Conservation (phyloP, 2,888 invertebrate genomes). For the Phyto melanocephala region DNA sequence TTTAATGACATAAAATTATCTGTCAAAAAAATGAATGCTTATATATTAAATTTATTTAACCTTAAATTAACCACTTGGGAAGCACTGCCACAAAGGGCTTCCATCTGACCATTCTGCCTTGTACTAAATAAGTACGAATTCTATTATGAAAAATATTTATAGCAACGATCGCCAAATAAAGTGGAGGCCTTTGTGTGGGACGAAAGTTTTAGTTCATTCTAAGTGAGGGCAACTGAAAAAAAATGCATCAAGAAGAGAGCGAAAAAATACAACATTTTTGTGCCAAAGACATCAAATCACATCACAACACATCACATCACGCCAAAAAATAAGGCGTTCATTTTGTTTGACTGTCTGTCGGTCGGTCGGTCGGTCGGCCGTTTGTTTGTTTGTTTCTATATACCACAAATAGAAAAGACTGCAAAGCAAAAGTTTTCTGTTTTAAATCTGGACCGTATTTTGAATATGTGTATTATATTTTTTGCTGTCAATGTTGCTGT, state of each 20-base stretch:
- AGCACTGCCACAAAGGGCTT: constrained; percentile 34
- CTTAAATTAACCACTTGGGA: no score
- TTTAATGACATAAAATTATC: no score
- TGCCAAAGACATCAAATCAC: constrained; percentile 52
- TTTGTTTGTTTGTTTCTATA: neutral
- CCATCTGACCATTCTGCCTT: neutral
- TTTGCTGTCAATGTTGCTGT: neutral
- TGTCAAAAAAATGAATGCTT: no score
- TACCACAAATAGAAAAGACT: neutral
- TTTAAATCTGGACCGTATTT: constrained; percentile 23
- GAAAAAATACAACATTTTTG: constrained; percentile 14
- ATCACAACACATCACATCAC: constrained; percentile 44
- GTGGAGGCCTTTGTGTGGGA: constrained; percentile 60
- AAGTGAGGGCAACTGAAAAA: neutral
- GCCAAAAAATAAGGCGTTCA: constrained; percentile 54
- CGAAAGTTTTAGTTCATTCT: constrained; percentile 25
- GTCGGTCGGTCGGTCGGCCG: neutral
- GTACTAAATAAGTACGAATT: neutral
- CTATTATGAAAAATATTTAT: constrained; percentile 44
- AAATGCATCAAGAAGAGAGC: neutral
- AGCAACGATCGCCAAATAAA: constrained; percentile 58
- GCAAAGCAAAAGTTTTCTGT: constrained; percentile 4
- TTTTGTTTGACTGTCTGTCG: neutral
- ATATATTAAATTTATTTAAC: no score
- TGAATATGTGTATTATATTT: constrained; percentile 1